Evolutionary conservation across 2,797 vertebrate genomes (phyloP), one percentile per base, ranked within the genome.

Genomic region (Acipenser transmontanus): DNA sequence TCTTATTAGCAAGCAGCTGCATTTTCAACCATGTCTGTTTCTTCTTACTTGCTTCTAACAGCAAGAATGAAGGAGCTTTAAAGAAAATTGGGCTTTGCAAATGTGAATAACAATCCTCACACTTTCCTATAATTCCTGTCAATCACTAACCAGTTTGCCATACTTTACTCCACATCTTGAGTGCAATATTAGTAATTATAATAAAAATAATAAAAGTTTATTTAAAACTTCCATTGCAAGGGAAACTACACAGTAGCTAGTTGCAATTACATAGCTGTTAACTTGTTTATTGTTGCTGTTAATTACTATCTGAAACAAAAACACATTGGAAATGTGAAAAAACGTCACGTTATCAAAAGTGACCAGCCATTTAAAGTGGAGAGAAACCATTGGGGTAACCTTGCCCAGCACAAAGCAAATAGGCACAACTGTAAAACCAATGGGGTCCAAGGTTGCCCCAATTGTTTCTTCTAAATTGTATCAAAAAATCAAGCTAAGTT

Each of bases 1-100:
- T 92, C 95, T 93, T 92, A 94, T 96, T 96, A 97, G 90, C 86
- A 82, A 93, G 92, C 88, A 81, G 85, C 87, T 86, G 86, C 85
- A 90, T 91, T 92, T 90, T 88, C 87, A 84, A 78, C 79, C 83
- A 76, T 86, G 77, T 86, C 84, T 85, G 85, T 82, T 83, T 76
- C 79, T 83, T 81, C 81, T 77, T 81, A 63, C 82, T 86, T 86
- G 79, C 82, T 82, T 83, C 81, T 83, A 87, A 81, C 81, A 75
- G 80, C 81, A 80, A 71, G 78, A 87, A 88, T 89, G 88, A 90
- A 89, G 84, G 87, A 80, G 79, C 82, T 81, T 82, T 84, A 84
- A 80, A 87, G 85, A 88, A 90, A 48, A 68, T 64, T 62, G 69
- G 66, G 59, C 61, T 67, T 54, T 70, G 67, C 63, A 66, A 66